Evolutionary conservation across 2,888 invertebrate species (phyloP), one percentile per base, ranked within the genome.

Genomic region (Protula sp.): DNA sequence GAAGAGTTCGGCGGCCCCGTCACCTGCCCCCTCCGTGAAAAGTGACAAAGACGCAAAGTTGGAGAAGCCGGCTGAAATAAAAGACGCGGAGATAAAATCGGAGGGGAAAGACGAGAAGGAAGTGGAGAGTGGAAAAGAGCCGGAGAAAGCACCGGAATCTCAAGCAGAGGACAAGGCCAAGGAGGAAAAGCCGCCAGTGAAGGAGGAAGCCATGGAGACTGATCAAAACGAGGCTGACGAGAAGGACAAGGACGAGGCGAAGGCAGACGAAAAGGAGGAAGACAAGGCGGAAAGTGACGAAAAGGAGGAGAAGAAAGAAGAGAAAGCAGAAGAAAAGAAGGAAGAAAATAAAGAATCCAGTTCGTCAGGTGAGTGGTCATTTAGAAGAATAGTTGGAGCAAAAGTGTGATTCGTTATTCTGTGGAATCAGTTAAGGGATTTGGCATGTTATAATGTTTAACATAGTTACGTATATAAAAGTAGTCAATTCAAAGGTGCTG

Each of bases 301-400:
- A 55, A 65, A 54, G 26, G 61, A 48, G 50, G 65, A 59, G 26
- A 50, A 54, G 22, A 48, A 54, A n/a, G 63, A 55, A 22, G 74
- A 84, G 82, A 79, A 59, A 24, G 59, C 66, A 19, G 61, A 55
- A 85, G 61, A 70, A 70, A 64, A 76, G 84, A 54, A 66, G 72
- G 85, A 86, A 82, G 61, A 76, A 52, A 55, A 50, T 28, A 38
- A 57, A 30, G 53, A 54, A 45, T 57, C 58, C n/a, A n/a, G n/a
- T n/a, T n/a, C n/a, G n/a, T n/a, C n/a, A n/a, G n/a, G n/a, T n/a
- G n/a, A n/a, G n/a, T n/a, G n/a, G n/a, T n/a, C n/a, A n/a, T n/a
- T n/a, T n/a, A n/a, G n/a, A n/a, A n/a, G n/a, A n/a, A n/a, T n/a
- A n/a, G n/a, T n/a, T n/a, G n/a, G n/a, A n/a, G n/a, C n/a, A n/a